Base-by-base conservation (phyloP, 2,888 invertebrate genomes). In the Polydrusus cervinus region DNA sequence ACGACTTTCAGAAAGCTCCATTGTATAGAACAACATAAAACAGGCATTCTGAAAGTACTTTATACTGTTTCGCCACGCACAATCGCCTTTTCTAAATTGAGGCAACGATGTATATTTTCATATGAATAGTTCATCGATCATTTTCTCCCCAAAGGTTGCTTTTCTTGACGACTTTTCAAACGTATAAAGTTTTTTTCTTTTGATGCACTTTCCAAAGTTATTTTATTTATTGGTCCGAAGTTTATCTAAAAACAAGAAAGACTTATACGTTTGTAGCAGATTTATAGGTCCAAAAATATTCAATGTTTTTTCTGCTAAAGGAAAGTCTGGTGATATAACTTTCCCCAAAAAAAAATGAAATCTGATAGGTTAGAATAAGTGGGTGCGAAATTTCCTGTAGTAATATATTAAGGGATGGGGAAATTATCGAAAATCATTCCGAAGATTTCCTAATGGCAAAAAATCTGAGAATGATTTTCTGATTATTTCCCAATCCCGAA, bases 41-140 rank as follows among this genome's bases (percentile, higher is more conserved):
- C 45, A 68, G 57, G 57, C 43, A 65, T 67, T 70, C 62, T 68
- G 9, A 78, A 80, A 80, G 79, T 79, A 78, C 79, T 78, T 74
- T 76, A 75, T 76, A 78, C 78, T 80, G 79, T 80, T 78, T 76
- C 69, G 76, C 67, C 79, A 80, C 80, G 78, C 80, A 81, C 80
- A 80, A 81, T 80, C 80, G 78, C 79, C 78, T 74, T 71, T 67
- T 60, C 74, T 79, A 80, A 82, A 82, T 68, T 68, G 74, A 64
- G 64, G 69, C 38, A 43, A 40, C 77, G 73, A 79, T 79, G 81
- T 79, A 80, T 80, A 81, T 82, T 82, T 82, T 82, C 81, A 83
- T 83, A 82, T 80, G 82, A 83, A 83, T 83, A 78, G 80, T 72
- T 78, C 80, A 83, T 83, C 81, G 82, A 83, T 82, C 82, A 82